Evolutionary conservation across 2,113 vertebrate species (phyloP).

Genomic region (Atherinomorus stipes): DNA sequence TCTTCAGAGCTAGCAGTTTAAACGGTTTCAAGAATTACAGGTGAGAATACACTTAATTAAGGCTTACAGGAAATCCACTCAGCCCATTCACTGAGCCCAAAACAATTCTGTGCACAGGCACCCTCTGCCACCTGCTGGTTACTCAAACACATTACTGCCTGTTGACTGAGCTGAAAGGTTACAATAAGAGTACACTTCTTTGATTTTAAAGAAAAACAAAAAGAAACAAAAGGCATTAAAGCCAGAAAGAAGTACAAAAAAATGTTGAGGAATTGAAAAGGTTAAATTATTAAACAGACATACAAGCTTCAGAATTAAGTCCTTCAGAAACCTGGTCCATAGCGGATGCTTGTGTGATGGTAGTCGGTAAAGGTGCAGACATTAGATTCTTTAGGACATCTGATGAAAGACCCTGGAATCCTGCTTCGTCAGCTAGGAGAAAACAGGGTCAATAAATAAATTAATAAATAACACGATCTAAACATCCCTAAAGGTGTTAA

Average conservation of each 20-base stretch:
- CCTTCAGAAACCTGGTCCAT: background rate
- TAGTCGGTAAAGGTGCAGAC: conserved; percentile 44
- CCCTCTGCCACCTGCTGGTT: conserved; percentile 71
- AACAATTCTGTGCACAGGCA: conserved; percentile 30
- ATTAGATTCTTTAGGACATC: conserved; percentile 73
- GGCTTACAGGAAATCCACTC: conserved; percentile 12
- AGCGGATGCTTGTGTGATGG: conserved; percentile 40
- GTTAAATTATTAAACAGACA: background rate
- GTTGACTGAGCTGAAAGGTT: background rate
- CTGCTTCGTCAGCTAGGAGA: conserved; percentile 69
- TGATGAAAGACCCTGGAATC: conserved; percentile 75
- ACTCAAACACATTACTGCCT: conserved; percentile 35
- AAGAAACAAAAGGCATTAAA: background rate
- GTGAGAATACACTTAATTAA: conserved; percentile 18
- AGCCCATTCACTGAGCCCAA: background rate
- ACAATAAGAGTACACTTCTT: background rate
- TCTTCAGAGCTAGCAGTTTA: background rate
- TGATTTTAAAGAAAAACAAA: background rate
- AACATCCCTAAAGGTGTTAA: background rate
- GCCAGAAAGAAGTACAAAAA: background rate
- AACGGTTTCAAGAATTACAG: conserved; percentile 20
- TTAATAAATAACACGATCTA: background rate
- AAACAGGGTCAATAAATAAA: conserved; percentile 5
- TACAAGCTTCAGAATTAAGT: conserved; percentile 5
- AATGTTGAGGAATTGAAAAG: conserved; percentile 7